Evolutionary conservation across 2,888 invertebrate genomes (phyloP), one percentile per base, ranked within the genome.

Genomic region (Meloe dianella): DNA sequence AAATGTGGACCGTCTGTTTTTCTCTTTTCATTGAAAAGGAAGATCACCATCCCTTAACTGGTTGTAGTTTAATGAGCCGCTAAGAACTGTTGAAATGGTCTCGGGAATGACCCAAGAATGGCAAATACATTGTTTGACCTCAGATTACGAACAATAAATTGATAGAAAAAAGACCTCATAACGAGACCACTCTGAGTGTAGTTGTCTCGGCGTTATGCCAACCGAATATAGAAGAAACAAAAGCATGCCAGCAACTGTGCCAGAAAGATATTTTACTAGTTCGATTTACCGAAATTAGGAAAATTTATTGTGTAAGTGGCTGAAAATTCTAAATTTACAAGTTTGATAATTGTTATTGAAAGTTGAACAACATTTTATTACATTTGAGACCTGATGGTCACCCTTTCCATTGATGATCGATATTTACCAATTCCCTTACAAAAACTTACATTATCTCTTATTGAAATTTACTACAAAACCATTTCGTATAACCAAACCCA

Each of bases 101-200:
- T 54, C 68, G 68, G 66, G 70, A 72, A 68, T 73, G 74, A 73
- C 74, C 74, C 41, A 60, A 63, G 67, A 66, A 70, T 61, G 65
- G 67, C 69, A 68, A 71, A 72, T 75, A 74, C 72, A 77, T 72
- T 75, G 78, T 77, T 79, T 76, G 76, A 79, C 76, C 78, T 74
- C 76, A 70, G 67, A 71, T 64, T 66, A 54, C 27, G 65, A 69
- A 71, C 73, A 76, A 75, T 79, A 80, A 78, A 80, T 80, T 73
- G 72, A 67, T 67, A 68, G 71, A 69, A 73, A 72, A 51, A 9
- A 12, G 22, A 51, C 12, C 54, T 75, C 74, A 75, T 74, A 77
- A 75, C 74, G 74, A 72, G 71, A 77, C 75, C 77, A 73, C 75
- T 75, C 73, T 71, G 65, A 69, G 66, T 7, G 14, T 14, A 72